phyloP scores from a whole-genome alignment of 2,888 invertebrate species.

The Mechanitis mazaeus region DNA sequence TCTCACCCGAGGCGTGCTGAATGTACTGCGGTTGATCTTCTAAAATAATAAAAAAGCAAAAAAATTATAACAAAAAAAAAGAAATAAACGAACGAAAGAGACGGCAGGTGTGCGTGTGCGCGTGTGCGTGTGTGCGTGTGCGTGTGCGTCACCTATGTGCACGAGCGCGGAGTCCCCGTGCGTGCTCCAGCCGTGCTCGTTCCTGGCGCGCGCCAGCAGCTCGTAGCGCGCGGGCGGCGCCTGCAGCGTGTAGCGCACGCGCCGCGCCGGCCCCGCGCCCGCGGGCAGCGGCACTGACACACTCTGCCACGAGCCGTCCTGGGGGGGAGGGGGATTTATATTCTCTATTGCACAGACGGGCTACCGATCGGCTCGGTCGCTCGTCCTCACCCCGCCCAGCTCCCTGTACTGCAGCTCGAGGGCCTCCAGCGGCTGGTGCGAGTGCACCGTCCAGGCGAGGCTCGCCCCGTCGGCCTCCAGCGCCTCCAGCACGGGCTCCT shows the following conservation, averaged over 20 bases:
- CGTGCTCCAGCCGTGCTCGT: constrained; percentile 53
- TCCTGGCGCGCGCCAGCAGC: constrained; percentile 51
- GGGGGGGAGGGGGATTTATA: not conserved
- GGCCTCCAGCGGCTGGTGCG: constrained; percentile 51
- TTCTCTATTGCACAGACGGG: too few relatives aligned
- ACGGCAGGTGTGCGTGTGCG: constrained; percentile 10
- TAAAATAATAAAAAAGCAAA: constrained; percentile 47
- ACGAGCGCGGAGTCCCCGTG: constrained; percentile 39
- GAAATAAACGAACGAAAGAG: constrained; percentile 26
- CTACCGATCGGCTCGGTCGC: too few relatives aligned
- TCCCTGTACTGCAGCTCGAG: constrained; percentile 47
- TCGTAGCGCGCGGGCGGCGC: constrained; percentile 51
- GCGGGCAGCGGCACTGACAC: constrained; percentile 45
- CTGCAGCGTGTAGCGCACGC: constrained; percentile 41
- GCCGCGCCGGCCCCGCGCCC: constrained; percentile 40
- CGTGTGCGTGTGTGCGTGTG: too few relatives aligned
- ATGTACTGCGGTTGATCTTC: constrained; percentile 52
- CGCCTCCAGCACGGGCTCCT: constrained; percentile 53
- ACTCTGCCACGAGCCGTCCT: constrained; percentile 43
- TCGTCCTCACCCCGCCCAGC: constrained; percentile 36
- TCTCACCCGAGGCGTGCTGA: constrained; percentile 62
- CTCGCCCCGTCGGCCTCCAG: constrained; percentile 44
- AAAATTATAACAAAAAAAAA: constrained; percentile 45
- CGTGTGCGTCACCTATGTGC: constrained; percentile 45
- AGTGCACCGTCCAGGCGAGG: constrained; percentile 52